Evolutionary conservation across 2,888 invertebrate species (phyloP).

Genomic region (Tetragonisca angustula): DNA sequence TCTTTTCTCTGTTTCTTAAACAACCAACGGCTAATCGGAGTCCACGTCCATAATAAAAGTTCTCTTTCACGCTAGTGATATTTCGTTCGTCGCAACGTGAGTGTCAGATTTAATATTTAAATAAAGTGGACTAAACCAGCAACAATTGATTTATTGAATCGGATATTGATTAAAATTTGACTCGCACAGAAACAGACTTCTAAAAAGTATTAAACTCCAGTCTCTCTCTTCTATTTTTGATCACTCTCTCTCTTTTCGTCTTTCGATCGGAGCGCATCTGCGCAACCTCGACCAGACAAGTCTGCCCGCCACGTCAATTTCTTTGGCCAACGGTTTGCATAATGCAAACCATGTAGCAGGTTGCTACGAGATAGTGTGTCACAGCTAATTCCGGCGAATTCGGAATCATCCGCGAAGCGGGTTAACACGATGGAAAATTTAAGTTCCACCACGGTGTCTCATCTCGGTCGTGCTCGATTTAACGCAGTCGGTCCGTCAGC

Average conservation of each 20-base stretch:
- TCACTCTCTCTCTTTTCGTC: background rate
- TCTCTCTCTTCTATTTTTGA: background rate
- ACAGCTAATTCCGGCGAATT: slow-evolving; percentile 70
- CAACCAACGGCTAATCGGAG: no score
- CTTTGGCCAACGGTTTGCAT: slow-evolving; percentile 50
- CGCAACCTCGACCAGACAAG: slow-evolving; percentile 32
- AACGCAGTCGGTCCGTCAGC: slow-evolving; percentile 55
- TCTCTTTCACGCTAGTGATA: no score
- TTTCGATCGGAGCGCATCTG: background rate
- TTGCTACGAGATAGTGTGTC: slow-evolving; percentile 26
- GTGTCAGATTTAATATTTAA: no score
- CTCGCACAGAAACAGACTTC: no score
- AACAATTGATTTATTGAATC: no score
- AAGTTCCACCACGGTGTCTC: slow-evolving; percentile 67
- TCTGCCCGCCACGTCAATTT: slow-evolving; percentile 54
- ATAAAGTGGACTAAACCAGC: no score
- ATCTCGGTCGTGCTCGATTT: slow-evolving; percentile 70
- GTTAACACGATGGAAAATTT: slow-evolving; percentile 75
- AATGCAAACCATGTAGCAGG: slow-evolving; percentile 53
- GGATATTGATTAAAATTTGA: no score
- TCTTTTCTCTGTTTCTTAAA: no score
- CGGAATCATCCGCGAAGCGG: slow-evolving; percentile 68
- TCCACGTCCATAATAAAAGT: no score
- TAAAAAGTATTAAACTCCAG: no score
- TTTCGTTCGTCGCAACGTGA: no score